These are phyloP conservation scores for Macrotis lagotis DNA, from an alignment of 2,113 vertebrate genomes.

Conservation along the genomic window DNA sequence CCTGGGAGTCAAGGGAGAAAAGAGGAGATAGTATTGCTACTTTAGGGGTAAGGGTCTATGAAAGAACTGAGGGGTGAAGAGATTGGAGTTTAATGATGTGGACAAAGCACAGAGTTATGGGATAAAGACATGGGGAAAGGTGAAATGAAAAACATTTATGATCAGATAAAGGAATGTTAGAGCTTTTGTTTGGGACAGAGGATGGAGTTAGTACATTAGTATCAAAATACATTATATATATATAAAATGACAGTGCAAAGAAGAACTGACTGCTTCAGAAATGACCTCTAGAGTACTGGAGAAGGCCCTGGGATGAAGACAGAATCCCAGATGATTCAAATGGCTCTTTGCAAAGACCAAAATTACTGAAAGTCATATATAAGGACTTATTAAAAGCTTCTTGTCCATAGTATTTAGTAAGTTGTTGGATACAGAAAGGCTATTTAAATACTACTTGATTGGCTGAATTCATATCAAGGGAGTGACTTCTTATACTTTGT, in stretches of 20 bases:
- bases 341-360: background rate
- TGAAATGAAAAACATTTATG: background rate
- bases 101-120: background rate
- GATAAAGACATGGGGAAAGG: background rate
- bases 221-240: background rate
- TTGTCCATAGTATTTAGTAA: background rate
- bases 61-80: background rate
- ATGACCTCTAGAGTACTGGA: background rate
- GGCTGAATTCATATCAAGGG: constrained; percentile 21
- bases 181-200: background rate
- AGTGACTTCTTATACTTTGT: background rate
- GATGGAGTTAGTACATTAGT: background rate
- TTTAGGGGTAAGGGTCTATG: background rate
- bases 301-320: background rate
- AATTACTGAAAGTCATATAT: background rate
- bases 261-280: background rate
- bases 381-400: background rate
- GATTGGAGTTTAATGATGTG: background rate
- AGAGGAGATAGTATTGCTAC: background rate
- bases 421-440: background rate
- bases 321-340: background rate
- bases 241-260: background rate
- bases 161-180: background rate
- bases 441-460: constrained; percentile 13
- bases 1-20: background rate